phyloP scores from a whole-genome alignment of 2,113 vertebrate genomes.

The Trichomycterus rosablanca region DNA sequence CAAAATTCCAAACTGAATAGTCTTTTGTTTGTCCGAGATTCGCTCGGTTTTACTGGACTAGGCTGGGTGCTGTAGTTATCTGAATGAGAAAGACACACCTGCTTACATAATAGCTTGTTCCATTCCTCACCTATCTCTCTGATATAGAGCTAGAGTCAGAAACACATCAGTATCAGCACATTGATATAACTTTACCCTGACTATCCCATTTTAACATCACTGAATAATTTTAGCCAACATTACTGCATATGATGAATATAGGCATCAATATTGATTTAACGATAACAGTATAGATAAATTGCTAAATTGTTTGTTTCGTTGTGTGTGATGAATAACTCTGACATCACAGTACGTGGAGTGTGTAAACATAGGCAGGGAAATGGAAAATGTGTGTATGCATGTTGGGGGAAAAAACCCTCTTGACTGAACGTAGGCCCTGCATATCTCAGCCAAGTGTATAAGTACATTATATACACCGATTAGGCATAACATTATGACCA shows the following conservation, averaged over 20 bases:
- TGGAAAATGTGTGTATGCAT: neutral
- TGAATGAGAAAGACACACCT: constrained; percentile 13
- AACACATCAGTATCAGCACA: neutral
- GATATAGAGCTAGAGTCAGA: constrained; percentile 1
- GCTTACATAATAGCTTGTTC: neutral
- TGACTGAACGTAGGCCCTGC: too few species aligned
- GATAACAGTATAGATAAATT: neutral
- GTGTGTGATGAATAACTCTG: neutral
- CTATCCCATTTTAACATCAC: neutral
- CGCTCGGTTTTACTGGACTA: neutral
- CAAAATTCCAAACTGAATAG: too few species aligned
- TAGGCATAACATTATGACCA: too few species aligned
- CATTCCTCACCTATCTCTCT: constrained; percentile 1
- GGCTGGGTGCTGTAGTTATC: too few species aligned
- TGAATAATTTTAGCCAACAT: too few species aligned
- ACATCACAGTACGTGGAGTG: neutral
- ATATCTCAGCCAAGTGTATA: neutral
- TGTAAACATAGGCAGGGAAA: constrained; percentile 14
- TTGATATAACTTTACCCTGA: neutral
- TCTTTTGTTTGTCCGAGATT: too few species aligned
- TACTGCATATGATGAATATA: too few species aligned
- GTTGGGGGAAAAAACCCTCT: neutral
- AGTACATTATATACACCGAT: too few species aligned
- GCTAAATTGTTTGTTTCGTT: neutral
- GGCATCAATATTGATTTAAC: neutral